phyloP scores from a whole-genome alignment of 2,797 vertebrate genomes.

The Chelidonichthys spinosus region DNA sequence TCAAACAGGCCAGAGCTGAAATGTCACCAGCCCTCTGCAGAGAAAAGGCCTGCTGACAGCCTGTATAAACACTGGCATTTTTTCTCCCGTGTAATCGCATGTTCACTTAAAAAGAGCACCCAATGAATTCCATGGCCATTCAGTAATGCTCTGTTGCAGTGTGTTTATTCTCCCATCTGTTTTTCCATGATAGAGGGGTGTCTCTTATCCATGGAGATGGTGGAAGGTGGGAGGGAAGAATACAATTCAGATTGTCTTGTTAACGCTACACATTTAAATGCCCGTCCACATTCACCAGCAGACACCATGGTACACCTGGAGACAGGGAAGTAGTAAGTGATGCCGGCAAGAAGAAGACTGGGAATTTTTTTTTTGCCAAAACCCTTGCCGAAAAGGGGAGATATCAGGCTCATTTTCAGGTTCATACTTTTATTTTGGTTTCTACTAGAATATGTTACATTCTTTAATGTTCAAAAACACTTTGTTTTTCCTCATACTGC shows the following conservation, averaged over 20 bases:
- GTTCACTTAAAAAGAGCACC: conserved; percentile 78
- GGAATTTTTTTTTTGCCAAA: background rate
- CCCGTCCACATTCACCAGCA: conserved; percentile 1
- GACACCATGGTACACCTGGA: background rate
- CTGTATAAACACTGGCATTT: conserved; percentile 78
- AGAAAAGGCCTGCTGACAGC: conserved; percentile 75
- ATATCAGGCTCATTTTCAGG: background rate
- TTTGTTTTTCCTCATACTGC: too few species aligned
- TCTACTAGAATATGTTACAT: background rate
- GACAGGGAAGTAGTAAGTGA: background rate
- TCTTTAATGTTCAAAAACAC: too few species aligned
- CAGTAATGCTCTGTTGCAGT: conserved; percentile 66
- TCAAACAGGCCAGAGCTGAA: conserved; percentile 75
- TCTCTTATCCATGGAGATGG: conserved; percentile 50
- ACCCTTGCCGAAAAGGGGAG: background rate
- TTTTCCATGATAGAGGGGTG: conserved; percentile 59
- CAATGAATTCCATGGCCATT: conserved; percentile 77
- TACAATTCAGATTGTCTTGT: conserved; percentile 29
- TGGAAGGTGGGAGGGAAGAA: conserved; percentile 24
- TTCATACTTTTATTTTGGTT: background rate
- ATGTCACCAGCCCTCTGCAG: conserved; percentile 70
- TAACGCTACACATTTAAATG: conserved; percentile 14
- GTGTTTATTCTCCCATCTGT: conserved; percentile 64
- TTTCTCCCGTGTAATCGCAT: conserved; percentile 69
- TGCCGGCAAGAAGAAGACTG: background rate